Evolutionary conservation across 2,113 vertebrate genomes (phyloP).

Genomic region (Gnathonemus longibarbis): DNA sequence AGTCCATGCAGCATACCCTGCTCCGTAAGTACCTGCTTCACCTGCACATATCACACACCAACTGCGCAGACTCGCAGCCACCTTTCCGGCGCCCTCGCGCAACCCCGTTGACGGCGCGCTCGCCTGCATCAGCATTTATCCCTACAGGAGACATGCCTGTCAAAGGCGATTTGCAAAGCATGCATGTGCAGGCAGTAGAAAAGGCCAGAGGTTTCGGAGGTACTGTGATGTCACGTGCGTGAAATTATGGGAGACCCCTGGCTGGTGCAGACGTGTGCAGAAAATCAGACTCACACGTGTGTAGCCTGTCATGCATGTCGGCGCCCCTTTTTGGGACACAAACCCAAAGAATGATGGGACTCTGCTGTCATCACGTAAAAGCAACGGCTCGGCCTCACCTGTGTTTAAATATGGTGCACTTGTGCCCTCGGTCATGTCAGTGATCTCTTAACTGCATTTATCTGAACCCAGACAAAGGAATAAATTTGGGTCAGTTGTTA

Average conservation of each 20-base stretch:
- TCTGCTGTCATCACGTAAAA: background rate
- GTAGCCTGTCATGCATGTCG: background rate
- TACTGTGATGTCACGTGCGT: background rate
- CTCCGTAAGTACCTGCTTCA: conserved; percentile 77
- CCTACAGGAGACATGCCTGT: background rate
- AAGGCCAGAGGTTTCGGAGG: background rate
- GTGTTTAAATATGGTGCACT: background rate
- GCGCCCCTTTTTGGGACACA: background rate
- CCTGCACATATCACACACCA: background rate
- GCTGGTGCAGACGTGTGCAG: background rate
- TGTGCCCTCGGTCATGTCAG: background rate
- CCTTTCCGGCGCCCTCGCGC: background rate
- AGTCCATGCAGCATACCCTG: conserved; percentile 90
- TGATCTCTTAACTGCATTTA: background rate
- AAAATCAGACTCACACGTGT: background rate
- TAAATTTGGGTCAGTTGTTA: background rate
- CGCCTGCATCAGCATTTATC: background rate
- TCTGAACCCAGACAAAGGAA: background rate
- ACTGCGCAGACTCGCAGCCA: background rate
- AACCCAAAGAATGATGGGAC: background rate
- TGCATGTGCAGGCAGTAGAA: background rate
- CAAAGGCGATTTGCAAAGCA: background rate
- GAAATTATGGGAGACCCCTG: background rate
- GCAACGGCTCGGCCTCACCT: background rate
- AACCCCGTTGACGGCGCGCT: background rate